A percentile compares a stretch with the other conserved stretches of the same genome.
Conservation (phyloP, 2,113 vertebrate genomes). For the Crotalus helleri region DNA sequence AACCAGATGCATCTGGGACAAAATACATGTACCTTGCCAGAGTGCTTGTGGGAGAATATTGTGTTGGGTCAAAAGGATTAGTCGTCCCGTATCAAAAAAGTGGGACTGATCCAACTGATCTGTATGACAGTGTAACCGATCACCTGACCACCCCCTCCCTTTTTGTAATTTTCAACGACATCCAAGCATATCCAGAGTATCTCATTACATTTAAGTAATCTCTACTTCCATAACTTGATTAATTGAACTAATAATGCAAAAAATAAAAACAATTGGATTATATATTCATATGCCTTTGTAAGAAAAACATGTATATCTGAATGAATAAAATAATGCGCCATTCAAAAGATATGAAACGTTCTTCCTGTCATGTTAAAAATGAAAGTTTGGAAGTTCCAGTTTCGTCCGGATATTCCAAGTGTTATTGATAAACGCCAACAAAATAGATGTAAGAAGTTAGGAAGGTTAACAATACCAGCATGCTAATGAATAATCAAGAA, state of each 20-base stretch:
- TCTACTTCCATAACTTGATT: background rate
- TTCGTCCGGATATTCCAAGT: background rate
- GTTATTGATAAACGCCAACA: background rate
- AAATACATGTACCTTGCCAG: conserved; percentile 76
- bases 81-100: conserved; percentile 64
- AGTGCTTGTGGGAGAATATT: conserved; percentile 79
- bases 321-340: background rate
- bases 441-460: background rate
- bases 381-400: background rate
- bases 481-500: background rate
- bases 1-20: conserved; percentile 25
- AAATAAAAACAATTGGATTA: background rate
- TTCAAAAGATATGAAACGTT: background rate
- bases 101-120: conserved; percentile 41
- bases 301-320: background rate
- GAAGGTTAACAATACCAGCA: background rate
- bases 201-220: conserved; percentile 72
- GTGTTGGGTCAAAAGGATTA: conserved; percentile 31
- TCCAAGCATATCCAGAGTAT: conserved; percentile 82
- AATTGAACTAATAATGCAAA: background rate
- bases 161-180: conserved; percentile 78
- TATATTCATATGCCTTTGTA: background rate
- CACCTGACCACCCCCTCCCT: conserved; percentile 18
- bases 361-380: background rate
- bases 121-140: conserved; percentile 77